Conservation (phyloP, 2,113 vertebrate genomes). For the Tapirus terrestris region DNA sequence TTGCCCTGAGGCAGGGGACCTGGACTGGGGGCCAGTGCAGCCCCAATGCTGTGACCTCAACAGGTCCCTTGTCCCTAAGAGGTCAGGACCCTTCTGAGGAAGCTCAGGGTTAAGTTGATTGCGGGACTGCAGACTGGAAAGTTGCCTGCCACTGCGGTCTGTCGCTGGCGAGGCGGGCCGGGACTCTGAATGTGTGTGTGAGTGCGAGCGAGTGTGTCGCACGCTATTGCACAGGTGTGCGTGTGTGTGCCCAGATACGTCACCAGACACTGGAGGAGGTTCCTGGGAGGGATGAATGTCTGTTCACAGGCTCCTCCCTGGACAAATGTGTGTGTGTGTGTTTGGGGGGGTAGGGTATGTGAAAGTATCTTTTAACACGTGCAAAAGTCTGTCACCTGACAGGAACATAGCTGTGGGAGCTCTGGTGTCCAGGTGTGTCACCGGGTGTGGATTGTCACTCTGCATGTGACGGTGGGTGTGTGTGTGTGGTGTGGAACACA, state of each 20-base stretch:
- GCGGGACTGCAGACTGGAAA: neutral
- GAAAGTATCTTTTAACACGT: neutral
- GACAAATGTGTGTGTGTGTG: neutral
- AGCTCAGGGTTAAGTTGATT: neutral
- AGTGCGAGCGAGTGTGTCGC: neutral
- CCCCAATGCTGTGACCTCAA: neutral
- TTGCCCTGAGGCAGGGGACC: neutral
- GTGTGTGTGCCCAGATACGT: neutral
- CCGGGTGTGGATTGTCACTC: neutral
- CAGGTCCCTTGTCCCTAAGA: neutral
- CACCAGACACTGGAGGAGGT: neutral
- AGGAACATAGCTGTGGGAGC: neutral
- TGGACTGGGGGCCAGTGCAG: neutral
- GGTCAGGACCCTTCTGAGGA: neutral
- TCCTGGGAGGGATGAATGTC: neutral
- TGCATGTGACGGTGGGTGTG: no score
- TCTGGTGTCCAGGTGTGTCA: neutral
- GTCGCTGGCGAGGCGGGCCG: neutral
- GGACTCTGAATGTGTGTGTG: neutral
- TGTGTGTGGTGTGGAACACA: accelerated
- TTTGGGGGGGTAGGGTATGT: accelerated
- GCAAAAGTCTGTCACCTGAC: neutral
- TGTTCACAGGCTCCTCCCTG: neutral
- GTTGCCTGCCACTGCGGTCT: neutral
- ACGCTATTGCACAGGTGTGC: neutral